Percentiles rank a stretch among this genome's conserved stretches.
phyloP scores from a whole-genome alignment of 2,888 invertebrate species.

The Watsonalla cultraria region DNA sequence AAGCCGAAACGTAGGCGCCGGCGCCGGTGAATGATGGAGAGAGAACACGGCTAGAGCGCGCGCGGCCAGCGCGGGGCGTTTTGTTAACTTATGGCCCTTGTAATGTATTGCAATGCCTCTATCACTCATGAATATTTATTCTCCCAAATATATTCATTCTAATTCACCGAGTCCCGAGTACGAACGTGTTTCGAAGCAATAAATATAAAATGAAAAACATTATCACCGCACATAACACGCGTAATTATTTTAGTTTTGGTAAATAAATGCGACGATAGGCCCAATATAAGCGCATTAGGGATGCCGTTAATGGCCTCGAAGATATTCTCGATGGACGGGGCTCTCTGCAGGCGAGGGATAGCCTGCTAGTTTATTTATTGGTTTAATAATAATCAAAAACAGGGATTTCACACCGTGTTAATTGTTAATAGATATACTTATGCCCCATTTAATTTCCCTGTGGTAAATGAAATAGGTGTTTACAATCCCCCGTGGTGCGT shows the following conservation, averaged over 20 bases:
- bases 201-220: constrained; percentile 63
- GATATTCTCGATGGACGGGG: constrained; percentile 35
- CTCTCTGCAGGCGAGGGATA: constrained; percentile 49
- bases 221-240: constrained; percentile 47
- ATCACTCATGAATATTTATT: constrained; percentile 77
- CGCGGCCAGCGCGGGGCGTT: constrained; percentile 50
- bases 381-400: constrained; percentile 26
- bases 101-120: constrained; percentile 71
- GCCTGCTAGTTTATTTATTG: constrained; percentile 19
- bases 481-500: constrained; percentile 1
- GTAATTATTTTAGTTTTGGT: constrained; percentile 63
- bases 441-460: background rate
- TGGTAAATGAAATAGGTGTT: constrained; percentile 1
- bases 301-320: constrained; percentile 45
- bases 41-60: constrained; percentile 19
- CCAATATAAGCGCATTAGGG: constrained; percentile 61
- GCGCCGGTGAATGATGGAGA: constrained; percentile 44
- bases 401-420: constrained; percentile 28
- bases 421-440: constrained; percentile 14
- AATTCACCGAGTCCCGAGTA: constrained; percentile 45
- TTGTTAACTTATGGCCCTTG: constrained; percentile 71
- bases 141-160: constrained; percentile 57
- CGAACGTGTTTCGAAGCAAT: constrained; percentile 54
- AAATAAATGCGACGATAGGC: constrained; percentile 52
- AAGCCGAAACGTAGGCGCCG: constrained; percentile 29